Percentiles rank a stretch among this genome's conserved stretches.
Conservation (phyloP, 2,113 vertebrate species). For the Paradisaea rubra region DNA sequence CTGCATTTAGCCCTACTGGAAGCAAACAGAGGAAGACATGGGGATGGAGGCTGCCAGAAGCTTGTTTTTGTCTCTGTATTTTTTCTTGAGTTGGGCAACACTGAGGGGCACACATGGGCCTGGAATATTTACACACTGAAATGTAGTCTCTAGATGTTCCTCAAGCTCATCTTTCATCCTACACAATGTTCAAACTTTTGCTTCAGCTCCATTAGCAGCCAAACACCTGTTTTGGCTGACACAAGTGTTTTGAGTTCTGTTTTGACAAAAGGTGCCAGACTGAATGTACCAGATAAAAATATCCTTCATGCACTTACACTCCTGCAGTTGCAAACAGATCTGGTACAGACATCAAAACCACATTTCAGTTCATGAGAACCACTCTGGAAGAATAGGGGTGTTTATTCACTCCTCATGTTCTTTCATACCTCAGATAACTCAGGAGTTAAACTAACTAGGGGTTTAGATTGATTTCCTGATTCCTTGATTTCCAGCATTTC, state of each 20-base stretch:
- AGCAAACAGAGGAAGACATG: neutral
- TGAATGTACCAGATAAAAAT: neutral
- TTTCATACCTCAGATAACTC: neutral
- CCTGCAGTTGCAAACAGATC: neutral
- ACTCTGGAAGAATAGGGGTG: accelerated
- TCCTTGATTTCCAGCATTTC: neutral
- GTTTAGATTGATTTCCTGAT: neutral
- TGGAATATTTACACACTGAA: neutral
- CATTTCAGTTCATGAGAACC: neutral
- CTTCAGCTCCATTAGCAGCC: neutral
- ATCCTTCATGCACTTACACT: neutral
- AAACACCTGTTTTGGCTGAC: neutral
- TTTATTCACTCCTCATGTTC: neutral
- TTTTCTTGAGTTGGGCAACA: neutral
- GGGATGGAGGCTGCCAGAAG: neutral
- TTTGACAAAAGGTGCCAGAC: constrained; percentile 13
- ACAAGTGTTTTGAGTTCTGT: neutral
- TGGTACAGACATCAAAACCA: neutral
- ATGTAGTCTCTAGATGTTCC: neutral
- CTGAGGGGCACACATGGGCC: neutral
- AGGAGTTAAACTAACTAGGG: neutral
- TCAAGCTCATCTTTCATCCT: neutral
- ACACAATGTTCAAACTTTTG: neutral
- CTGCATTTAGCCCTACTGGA: neutral
- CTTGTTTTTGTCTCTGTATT: neutral